Evolutionary conservation across 2,888 invertebrate species (phyloP), one percentile per base, ranked within the genome.

Genomic region (Sipha maydis): DNA sequence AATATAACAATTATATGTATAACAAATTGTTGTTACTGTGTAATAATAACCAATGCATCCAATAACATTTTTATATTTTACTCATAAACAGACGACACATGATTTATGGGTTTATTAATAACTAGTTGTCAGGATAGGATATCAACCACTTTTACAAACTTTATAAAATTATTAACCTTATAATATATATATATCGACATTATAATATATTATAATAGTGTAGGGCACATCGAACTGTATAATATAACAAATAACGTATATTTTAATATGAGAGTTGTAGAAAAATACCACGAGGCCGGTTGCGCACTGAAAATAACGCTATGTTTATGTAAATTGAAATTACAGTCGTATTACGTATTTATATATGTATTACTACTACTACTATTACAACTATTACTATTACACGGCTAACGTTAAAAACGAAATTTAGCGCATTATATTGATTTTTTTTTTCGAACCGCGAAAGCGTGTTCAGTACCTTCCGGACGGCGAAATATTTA

Each of bases 21-120:
- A 48, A 14, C 48, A 48, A 0, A 25, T 25, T 7, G 21, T 25
- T 21, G 19, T 61, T 25, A 25, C 61, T 1, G 21, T 21, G 61
- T 1, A 14, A 14, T 48, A 61, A 41, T 41, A 41, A 41, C 41
- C 21, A 61, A 61, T 25, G 25, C 21, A 61, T 5, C 25, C 25
- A 48, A 75, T 19, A 25, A 75, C n/a, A 17, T 82, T 41, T 67
- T 80, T 41, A 34, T 28, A 19, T 73, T 31, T 83, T 73, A 83
- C 31, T 73, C 34, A 71, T 54, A 54, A 82, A 69, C n/a, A 25
- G 54, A 69, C 80, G 69, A 9, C 25, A 41, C 28, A 38, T 82
- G 82, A 83, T 73, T 34, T 83, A 83, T 54, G 83, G 25, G 83
- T 73, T 83, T 69, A 71, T 83, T 83, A 83, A 83, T 83, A 83